Evolutionary conservation across 2,113 vertebrate species (phyloP).

Genomic region (Marcusenius ussheri): DNA sequence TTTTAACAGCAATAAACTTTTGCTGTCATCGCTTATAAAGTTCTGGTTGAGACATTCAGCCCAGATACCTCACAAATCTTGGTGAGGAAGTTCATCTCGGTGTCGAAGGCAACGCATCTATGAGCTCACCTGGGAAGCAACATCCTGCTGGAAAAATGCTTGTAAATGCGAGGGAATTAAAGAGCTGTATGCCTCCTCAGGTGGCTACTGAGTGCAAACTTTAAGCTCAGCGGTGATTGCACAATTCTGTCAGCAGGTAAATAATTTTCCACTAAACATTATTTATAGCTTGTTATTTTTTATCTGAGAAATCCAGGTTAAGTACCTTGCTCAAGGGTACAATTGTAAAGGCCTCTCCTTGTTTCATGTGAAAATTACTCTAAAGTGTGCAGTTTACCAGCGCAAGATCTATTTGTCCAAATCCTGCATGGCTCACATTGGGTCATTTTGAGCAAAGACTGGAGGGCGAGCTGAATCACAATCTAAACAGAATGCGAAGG

Average conservation of each 20-base stretch:
- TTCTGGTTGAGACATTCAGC: neutral
- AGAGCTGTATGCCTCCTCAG: neutral
- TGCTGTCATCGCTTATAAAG: neutral
- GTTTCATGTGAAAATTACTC: neutral
- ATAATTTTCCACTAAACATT: neutral
- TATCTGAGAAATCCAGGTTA: neutral
- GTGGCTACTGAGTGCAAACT: neutral
- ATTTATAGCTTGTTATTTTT: neutral
- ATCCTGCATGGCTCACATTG: neutral
- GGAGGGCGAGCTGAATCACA: neutral
- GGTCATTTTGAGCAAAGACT: neutral
- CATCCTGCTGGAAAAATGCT: neutral
- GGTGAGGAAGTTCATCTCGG: neutral
- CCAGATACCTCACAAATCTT: neutral
- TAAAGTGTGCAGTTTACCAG: neutral
- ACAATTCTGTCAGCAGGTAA: neutral
- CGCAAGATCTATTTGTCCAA: neutral
- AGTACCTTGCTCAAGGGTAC: neutral
- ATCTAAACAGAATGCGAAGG: neutral
- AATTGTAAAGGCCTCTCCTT: neutral
- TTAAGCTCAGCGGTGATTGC: neutral
- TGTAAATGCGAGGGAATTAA: neutral
- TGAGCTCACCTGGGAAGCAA: neutral
- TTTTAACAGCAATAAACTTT: slow-evolving; percentile 5
- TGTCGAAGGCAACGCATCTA: neutral